These are phyloP conservation scores for Drosophila ercepeae DNA, from an alignment of 1,140 invertebrate species.

Conservation along the genomic window DNA sequence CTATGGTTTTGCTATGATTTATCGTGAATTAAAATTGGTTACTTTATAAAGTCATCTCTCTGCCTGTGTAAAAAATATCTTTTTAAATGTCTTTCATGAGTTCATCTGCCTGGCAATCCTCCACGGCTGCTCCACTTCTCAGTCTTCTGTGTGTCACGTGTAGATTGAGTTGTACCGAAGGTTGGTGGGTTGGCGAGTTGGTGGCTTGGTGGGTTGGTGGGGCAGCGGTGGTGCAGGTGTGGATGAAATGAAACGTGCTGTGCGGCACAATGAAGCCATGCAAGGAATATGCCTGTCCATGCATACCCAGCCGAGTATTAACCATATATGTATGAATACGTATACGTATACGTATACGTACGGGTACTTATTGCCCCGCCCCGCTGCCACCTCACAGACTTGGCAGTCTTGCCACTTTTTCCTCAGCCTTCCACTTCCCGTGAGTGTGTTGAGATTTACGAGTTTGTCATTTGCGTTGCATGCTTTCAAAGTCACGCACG, in stretches of 20 bases:
- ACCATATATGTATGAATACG: conserved; percentile 23
- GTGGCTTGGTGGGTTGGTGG: neutral
- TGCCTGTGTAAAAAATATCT: conserved; percentile 16
- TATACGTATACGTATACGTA: conserved; percentile 13
- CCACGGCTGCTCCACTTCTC: conserved; percentile 10
- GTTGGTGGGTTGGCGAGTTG: neutral
- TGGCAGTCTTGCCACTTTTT: neutral
- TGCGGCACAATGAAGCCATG: conserved; percentile 76
- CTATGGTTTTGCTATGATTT: no score
- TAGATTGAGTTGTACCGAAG: conserved; percentile 70
- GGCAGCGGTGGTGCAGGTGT: conserved; percentile 25
- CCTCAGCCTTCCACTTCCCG: conserved; percentile 15
- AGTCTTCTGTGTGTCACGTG: conserved; percentile 66
- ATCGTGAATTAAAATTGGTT: neutral
- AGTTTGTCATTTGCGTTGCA: conserved; percentile 72
- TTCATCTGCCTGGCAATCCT: conserved; percentile 52
- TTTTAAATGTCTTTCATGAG: conserved; percentile 27
- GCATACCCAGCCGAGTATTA: conserved; percentile 33
- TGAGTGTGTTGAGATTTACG: conserved; percentile 67
- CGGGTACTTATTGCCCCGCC: conserved; percentile 26
- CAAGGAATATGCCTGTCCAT: conserved; percentile 48
- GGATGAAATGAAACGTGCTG: conserved; percentile 78
- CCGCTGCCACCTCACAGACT: neutral
- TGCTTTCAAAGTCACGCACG: conserved; percentile 79
- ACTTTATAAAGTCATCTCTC: no score